phyloP scores from a whole-genome alignment of 2,888 invertebrate genomes.

The Nemoura dubitans region DNA sequence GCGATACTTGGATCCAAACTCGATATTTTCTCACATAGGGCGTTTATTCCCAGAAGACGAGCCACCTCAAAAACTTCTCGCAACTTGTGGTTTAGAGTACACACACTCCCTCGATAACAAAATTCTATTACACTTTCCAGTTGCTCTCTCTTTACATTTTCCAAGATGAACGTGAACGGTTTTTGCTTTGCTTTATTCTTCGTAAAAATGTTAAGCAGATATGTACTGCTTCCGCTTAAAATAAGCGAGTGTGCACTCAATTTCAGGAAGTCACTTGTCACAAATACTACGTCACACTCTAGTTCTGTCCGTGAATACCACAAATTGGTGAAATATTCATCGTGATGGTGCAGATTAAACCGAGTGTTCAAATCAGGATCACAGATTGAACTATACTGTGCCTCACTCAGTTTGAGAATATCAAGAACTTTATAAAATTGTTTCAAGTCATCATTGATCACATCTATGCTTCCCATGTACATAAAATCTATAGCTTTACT shows the following conservation, averaged over 20 bases:
- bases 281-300: conserved; percentile 44
- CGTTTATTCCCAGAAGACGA: conserved; percentile 45
- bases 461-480: conserved; percentile 39
- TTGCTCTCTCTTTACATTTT: conserved; percentile 45
- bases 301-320: conserved; percentile 36
- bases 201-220: conserved; percentile 43
- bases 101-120: conserved; percentile 47
- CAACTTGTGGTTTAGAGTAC: conserved; percentile 29
- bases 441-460: conserved; percentile 19
- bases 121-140: conserved; percentile 48
- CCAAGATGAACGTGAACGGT: conserved; percentile 44
- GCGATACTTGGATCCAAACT: conserved; percentile 19
- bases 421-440: conserved; percentile 26
- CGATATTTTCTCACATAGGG: conserved; percentile 43
- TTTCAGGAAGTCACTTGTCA: conserved; percentile 40
- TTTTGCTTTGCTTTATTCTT: conserved; percentile 30
- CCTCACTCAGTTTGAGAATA: conserved; percentile 38
- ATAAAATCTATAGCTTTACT: conserved; percentile 43
- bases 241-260: conserved; percentile 43
- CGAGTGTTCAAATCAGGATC: not conserved
- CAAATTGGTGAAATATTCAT: conserved; percentile 41
- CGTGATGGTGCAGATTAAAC: conserved; percentile 15
- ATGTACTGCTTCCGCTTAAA: conserved; percentile 42
- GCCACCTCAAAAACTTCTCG: conserved; percentile 43
- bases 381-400: not conserved